phyloP scores from a whole-genome alignment of 2,113 vertebrate species.

The Fulica atra region DNA sequence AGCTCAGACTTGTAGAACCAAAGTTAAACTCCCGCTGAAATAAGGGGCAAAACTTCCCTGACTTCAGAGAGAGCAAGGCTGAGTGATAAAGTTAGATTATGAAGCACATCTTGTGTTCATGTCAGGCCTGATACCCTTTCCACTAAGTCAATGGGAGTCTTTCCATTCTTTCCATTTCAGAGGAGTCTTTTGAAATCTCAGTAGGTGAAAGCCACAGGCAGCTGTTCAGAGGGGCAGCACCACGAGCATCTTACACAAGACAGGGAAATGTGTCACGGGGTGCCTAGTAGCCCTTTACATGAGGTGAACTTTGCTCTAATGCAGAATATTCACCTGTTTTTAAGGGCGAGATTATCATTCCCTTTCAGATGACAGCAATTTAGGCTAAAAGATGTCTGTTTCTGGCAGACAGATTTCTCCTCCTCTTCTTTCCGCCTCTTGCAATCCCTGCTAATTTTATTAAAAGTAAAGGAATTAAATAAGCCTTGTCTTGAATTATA shows the following conservation, averaged over 20 bases:
- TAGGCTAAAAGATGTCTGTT: not conserved
- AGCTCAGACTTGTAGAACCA: not conserved
- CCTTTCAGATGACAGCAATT: not conserved
- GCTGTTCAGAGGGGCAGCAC: not conserved
- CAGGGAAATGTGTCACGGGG: not conserved
- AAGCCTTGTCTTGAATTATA: not conserved
- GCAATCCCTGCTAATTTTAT: not conserved
- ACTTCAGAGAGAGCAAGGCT: not conserved
- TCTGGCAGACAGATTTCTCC: not conserved
- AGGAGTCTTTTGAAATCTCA: not conserved
- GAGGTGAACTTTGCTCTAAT: not conserved
- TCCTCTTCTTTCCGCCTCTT: not conserved
- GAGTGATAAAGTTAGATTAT: not conserved
- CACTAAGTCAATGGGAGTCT: not conserved
- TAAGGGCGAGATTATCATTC: not conserved
- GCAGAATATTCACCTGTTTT: not conserved
- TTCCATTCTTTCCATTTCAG: constrained; percentile 19
- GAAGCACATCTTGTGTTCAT: not conserved
- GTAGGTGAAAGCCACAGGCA: not conserved
- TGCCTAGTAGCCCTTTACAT: not conserved
- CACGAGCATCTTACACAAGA: not conserved
- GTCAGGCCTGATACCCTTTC: not conserved
- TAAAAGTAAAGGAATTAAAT: not conserved
- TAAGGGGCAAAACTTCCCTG: not conserved
- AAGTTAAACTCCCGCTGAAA: not conserved